Conservation (phyloP, 2,113 vertebrate genomes). For the Thalassoma bifasciatum region DNA sequence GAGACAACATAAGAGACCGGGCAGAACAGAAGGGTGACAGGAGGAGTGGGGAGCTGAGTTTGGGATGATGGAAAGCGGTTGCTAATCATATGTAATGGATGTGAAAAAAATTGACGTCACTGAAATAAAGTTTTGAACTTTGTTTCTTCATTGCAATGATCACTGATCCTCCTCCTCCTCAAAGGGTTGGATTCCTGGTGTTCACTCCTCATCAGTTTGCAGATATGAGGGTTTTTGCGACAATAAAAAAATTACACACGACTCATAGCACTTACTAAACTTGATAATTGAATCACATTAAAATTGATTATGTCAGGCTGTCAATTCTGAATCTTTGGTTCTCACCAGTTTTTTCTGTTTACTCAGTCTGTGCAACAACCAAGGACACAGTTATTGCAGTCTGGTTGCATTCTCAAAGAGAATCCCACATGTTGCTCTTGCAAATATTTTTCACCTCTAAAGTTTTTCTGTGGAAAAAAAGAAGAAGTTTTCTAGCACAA, state of each 20-base stretch:
- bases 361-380: not conserved
- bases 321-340: not conserved
- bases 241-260: too few species aligned
- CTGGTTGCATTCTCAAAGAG: not conserved
- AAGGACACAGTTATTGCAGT: not conserved
- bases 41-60: slow-evolving; percentile 18
- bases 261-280: too few species aligned
- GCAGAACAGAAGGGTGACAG: too few species aligned
- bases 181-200: not conserved
- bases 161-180: not conserved
- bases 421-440: not conserved
- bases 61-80: not conserved
- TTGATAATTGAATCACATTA: too few species aligned
- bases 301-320: too few species aligned
- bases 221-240: too few species aligned
- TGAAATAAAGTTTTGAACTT: slow-evolving; percentile 17
- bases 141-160: slow-evolving; percentile 1
- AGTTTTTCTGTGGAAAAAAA: not conserved
- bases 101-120: not conserved
- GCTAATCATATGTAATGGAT: too few species aligned
- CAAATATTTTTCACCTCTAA: not conserved
- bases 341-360: not conserved
- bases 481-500: not conserved
- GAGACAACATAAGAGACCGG: slow-evolving; percentile 42
- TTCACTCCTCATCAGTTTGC: slow-evolving; percentile 7